Evolutionary conservation across 2,888 invertebrate species (phyloP).

Genomic region (Coleophora flavipennella): DNA sequence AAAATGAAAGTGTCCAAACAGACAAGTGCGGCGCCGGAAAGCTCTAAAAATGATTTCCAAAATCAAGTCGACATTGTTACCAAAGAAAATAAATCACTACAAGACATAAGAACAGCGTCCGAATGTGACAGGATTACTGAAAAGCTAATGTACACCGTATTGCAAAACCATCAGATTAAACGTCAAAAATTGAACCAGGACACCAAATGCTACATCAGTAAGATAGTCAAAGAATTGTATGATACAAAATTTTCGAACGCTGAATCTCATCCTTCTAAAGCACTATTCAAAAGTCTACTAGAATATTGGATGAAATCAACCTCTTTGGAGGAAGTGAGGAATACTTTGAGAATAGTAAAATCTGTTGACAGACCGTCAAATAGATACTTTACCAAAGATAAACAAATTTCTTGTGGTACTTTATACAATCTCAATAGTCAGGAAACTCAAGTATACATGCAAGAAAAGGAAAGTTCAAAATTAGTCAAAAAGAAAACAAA

Average conservation of each 20-base stretch:
- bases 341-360: constrained; percentile 28
- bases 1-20: constrained; percentile 19
- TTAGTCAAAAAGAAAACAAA: neutral
- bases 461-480: no score
- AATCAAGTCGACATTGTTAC: constrained; percentile 23
- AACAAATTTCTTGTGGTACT: constrained; percentile 29
- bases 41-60: constrained; percentile 20
- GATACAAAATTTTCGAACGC: constrained; percentile 25
- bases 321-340: constrained; percentile 22
- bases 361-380: constrained; percentile 37
- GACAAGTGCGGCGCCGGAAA: constrained; percentile 2
- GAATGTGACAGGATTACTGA: constrained; percentile 43
- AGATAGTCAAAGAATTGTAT: constrained; percentile 44
- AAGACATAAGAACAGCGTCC: constrained; percentile 25
- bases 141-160: constrained; percentile 36
- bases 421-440: constrained; percentile 14
- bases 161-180: constrained; percentile 23
- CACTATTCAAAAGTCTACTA: constrained; percentile 42
- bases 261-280: constrained; percentile 39
- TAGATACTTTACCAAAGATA: constrained; percentile 36
- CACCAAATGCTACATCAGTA: constrained; percentile 31
- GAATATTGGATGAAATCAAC: constrained; percentile 52
- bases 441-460: no score
- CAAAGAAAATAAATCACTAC: constrained; percentile 24
- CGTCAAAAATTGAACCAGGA: constrained; percentile 12